Percentiles rank a stretch among this genome's conserved stretches.
Evolutionary conservation across 92 coral and sea anemone genomes (phyloP).

Genomic region (Parazoanthus swiftii): DNA sequence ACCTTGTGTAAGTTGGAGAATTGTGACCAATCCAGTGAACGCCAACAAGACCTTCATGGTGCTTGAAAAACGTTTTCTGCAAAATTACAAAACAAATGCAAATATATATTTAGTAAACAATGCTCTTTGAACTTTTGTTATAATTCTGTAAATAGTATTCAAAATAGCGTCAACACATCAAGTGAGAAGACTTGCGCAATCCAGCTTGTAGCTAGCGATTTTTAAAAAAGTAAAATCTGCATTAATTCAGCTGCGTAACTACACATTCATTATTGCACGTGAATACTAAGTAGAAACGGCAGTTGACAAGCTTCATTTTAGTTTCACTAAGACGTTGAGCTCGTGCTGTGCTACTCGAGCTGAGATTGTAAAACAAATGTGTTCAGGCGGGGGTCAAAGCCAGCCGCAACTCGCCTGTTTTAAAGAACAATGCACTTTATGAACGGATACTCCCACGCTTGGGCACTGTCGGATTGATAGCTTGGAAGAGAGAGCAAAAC

Average conservation of each 20-base stretch:
- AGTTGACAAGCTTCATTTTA: neutral
- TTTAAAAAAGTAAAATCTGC: neutral
- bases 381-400: neutral
- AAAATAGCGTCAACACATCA: neutral
- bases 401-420: neutral
- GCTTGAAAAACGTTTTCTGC: slow-evolving; percentile 14
- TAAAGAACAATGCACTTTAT: neutral
- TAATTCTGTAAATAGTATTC: no score
- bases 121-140: no score
- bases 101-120: no score
- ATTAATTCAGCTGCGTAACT: no score
- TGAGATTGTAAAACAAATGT: neutral
- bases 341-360: neutral
- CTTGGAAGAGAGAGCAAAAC: neutral
- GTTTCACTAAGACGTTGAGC: neutral
- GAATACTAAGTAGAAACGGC: neutral
- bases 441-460: neutral
- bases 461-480: neutral
- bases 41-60: slow-evolving; percentile 26
- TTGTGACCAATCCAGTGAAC: slow-evolving; percentile 14
- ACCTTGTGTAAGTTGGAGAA: slow-evolving; percentile 17
- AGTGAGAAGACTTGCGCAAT: no score
- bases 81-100: neutral
- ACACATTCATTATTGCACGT: neutral
- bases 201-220: neutral